These are phyloP conservation scores for Rutilus rutilus DNA, from an alignment of 2,113 vertebrate genomes.

Conservation along the genomic window DNA sequence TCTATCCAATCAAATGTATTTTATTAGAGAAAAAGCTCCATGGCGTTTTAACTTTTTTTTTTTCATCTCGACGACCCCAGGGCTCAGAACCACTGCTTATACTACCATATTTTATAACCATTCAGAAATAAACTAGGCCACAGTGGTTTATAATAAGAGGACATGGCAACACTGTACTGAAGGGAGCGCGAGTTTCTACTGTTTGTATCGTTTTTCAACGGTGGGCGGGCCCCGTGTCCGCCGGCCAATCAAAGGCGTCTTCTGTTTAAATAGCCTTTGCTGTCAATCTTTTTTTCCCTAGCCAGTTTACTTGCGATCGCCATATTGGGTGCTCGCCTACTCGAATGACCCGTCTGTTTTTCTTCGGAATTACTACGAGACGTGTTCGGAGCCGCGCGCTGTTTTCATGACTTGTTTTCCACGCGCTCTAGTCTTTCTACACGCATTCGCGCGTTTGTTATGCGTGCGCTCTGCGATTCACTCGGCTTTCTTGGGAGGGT, in stretches of 20 bases:
- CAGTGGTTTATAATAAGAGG: not conserved
- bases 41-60: no score
- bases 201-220: slow-evolving; percentile 12
- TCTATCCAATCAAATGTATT: no score
- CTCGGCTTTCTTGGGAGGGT: slow-evolving; percentile 32
- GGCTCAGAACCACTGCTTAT: not conserved
- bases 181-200: not conserved
- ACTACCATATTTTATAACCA: not conserved
- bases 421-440: not conserved
- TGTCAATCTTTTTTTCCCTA: slow-evolving; percentile 80
- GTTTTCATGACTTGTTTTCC: slow-evolving; percentile 49
- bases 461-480: slow-evolving; percentile 37
- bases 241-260: slow-evolving; percentile 80
- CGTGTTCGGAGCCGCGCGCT: slow-evolving; percentile 52
- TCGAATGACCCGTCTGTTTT: slow-evolving; percentile 76
- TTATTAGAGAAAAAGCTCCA: no score
- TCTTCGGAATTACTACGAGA: slow-evolving; percentile 75
- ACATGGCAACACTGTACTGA: not conserved
- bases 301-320: slow-evolving; percentile 86
- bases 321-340: slow-evolving; percentile 84
- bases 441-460: slow-evolving; percentile 18
- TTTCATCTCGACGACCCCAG: not conserved
- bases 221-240: slow-evolving; percentile 77
- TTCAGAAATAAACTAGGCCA: not conserved
- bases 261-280: slow-evolving; percentile 90